Evolutionary conservation across 2,797 vertebrate species (phyloP).

Genomic region (Falco concolor): DNA sequence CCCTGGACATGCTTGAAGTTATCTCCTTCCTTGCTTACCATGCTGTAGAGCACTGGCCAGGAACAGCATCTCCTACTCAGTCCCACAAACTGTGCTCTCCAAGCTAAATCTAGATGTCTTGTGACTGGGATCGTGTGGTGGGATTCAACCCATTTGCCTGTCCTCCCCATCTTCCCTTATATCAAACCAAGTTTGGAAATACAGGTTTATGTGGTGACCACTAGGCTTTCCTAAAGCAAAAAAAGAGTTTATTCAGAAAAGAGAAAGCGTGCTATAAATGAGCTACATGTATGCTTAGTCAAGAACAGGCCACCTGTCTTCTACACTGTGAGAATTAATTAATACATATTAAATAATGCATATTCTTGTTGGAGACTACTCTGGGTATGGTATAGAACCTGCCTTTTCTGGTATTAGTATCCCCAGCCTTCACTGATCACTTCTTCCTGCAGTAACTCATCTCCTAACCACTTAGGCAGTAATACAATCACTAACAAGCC

Average conservation of each 20-base stretch:
- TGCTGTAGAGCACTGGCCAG: not conserved
- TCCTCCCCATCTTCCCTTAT: not conserved
- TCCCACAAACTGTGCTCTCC: not conserved
- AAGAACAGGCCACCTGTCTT: not conserved
- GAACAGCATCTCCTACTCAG: not conserved
- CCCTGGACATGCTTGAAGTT: not conserved
- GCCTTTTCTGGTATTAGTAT: not conserved
- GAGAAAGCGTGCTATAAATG: not conserved
- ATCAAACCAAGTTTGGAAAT: not conserved
- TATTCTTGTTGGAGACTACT: not conserved
- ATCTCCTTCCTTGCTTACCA: not conserved
- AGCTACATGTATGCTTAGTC: not conserved
- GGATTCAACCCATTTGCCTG: not conserved
- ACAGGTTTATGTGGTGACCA: not conserved
- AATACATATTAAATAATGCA: not conserved
- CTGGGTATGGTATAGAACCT: not conserved
- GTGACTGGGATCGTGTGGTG: accelerated
- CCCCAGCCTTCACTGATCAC: not conserved
- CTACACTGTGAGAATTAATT: not conserved
- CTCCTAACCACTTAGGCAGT: not conserved
- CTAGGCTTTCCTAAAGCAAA: not conserved
- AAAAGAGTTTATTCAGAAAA: not conserved
- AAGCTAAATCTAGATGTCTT: not conserved
- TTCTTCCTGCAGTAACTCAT: not conserved
- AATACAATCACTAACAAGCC: not conserved